Evolutionary conservation across 2,888 invertebrate genomes (phyloP).

Genomic region (Luperina nickerlii): DNA sequence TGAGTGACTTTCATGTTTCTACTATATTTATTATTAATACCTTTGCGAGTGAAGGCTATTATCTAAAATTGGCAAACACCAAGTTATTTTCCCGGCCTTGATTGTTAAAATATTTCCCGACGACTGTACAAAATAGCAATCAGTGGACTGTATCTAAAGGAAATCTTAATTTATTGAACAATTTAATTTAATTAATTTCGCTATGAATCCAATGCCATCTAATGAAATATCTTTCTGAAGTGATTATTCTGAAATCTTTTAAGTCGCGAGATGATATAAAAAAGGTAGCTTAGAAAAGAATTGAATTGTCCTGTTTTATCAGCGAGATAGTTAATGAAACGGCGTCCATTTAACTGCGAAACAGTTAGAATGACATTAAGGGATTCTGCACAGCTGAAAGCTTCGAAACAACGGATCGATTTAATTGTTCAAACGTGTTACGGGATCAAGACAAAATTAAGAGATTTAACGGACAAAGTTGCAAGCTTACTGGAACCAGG

Average conservation of each 20-base stretch:
- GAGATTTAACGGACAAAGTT: conserved; percentile 39
- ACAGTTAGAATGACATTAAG: conserved; percentile 58
- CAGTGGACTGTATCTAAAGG: not conserved
- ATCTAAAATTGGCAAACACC: not conserved
- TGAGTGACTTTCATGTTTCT: conserved; percentile 19
- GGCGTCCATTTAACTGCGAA: conserved; percentile 54
- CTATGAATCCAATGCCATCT: conserved; percentile 1
- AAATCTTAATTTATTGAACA: not conserved
- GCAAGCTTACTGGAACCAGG: conserved; percentile 33
- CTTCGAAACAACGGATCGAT: conserved; percentile 52
- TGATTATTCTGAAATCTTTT: conserved; percentile 1
- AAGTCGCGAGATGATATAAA: conserved; percentile 20
- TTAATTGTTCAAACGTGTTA: conserved; percentile 57
- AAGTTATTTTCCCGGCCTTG: not conserved
- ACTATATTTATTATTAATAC: conserved; percentile 18
- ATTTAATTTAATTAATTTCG: not conserved
- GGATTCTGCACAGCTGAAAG: conserved; percentile 52
- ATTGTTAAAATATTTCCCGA: not conserved
- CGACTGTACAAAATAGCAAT: not conserved
- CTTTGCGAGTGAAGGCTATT: not conserved
- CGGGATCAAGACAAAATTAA: conserved; percentile 52
- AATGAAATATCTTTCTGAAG: not conserved
- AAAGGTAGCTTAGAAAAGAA: conserved; percentile 32
- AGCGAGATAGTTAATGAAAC: conserved; percentile 53
- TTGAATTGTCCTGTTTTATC: conserved; percentile 43